Base-by-base conservation (phyloP, 2,113 vertebrate genomes). In the Entosphenus tridentatus region DNA sequence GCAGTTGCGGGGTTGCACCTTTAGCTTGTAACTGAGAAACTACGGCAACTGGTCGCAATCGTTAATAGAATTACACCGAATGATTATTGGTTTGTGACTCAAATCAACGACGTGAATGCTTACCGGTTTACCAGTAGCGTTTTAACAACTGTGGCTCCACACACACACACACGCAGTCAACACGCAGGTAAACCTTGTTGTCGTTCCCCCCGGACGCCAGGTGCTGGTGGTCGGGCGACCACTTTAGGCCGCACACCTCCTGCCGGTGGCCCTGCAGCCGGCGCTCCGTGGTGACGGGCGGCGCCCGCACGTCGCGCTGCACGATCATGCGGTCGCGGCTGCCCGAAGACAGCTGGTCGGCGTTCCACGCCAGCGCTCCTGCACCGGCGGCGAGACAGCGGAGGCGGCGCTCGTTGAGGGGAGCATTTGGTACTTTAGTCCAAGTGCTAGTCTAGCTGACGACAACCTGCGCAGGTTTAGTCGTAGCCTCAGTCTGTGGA, bases 361-460 rank as follows among this genome's bases (percentile, higher is more conserved):
- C 93, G 0, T 98, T 98, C 93, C 93, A 98, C 0, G 93, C 93
- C 78, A 98, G 74, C 0, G 93, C 93, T 70, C 93, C 93, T 98
- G 75, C 21, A 39, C 39, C 39, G 39, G 39, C 39, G 39, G 39
- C 39, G 39, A 39, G 39, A 39, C 39, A 39, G 39, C 39, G 39
- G 39, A 39, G 39, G 39, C 39, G 39, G 39, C 39, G 39, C 6
- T 39, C 39, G 39, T 39, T 39, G 6, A 39, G 39, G 39, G 39
- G 39, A 7, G 6, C 39, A 39, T 39, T 39, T 1, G 39, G 39
- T 7, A 39, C 39, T 39, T 39, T 1, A 39, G 39, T 39, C 39
- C 1, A 39, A 39, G 39, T 7, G 5, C 39, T 39, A 5, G 39
- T 39, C 39, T 39, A 39, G 39, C 6, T 39, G 39, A 39, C 39